Percentiles rank a stretch among this genome's conserved stretches.
These are phyloP conservation scores for Festucalex cinctus DNA, from an alignment of 2,113 vertebrate genomes.

Conservation along the genomic window DNA sequence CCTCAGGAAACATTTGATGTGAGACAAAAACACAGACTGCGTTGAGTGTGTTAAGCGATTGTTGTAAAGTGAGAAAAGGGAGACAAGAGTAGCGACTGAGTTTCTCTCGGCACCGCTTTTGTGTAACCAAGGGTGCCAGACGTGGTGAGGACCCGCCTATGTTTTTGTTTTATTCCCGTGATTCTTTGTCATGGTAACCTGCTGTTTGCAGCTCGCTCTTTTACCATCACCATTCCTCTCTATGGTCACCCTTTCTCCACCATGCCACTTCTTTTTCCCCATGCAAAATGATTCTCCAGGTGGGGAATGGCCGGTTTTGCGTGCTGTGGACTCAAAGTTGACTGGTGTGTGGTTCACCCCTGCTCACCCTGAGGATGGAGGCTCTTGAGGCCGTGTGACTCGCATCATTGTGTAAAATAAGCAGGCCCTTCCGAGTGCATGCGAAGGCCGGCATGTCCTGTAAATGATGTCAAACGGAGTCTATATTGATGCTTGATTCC, in stretches of 20 bases:
- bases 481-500: conserved; percentile 42
- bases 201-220: conserved; percentile 36
- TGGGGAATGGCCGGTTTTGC: conserved; percentile 51
- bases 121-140: conserved; percentile 36
- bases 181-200: conserved; percentile 69
- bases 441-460: conserved; percentile 46
- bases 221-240: conserved; percentile 44
- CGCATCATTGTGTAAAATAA: conserved; percentile 41
- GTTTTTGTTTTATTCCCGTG: conserved; percentile 65
- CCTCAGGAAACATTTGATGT: conserved; percentile 28
- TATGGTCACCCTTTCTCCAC: conserved; percentile 41
- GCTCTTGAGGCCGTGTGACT: conserved; percentile 48
- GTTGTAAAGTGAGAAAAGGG: background rate
- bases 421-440: conserved; percentile 32
- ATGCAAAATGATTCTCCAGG: conserved; percentile 65
- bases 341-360: conserved; percentile 56
- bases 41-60: background rate
- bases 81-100: conserved; percentile 1
- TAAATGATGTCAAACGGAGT: conserved; percentile 49
- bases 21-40: conserved; percentile 4
- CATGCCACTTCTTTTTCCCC: conserved; percentile 30
- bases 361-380: conserved; percentile 51
- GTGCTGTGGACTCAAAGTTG: conserved; percentile 56
- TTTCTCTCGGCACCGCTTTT: conserved; percentile 39
- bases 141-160: conserved; percentile 53